Evolutionary conservation across 2,888 invertebrate species (phyloP), one percentile per base, ranked within the genome.

Genomic region (Drosophila parthenogenetica): DNA sequence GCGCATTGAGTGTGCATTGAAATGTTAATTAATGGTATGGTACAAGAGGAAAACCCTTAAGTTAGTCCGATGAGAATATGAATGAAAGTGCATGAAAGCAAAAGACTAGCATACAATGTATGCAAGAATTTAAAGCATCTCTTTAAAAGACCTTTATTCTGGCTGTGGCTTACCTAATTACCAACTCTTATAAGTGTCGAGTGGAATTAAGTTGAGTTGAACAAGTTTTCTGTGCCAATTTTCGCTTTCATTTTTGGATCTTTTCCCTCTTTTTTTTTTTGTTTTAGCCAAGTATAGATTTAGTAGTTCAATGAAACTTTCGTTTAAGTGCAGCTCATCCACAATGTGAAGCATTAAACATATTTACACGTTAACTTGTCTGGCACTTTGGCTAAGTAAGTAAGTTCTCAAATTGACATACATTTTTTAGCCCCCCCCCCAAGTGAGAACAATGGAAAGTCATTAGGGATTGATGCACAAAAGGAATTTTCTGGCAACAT

Each of bases 321-420:
- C 67, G 51, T 63, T 73, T 51, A 65, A 69, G 75, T 77, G 63
- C 68, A 55, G 50, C 70, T 71, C 62, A 54, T 60, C 64, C 43
- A 63, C 32, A 48, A 58, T 74, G 71, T 71, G 60, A 71, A 69
- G 60, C 63, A 67, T 63, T 68, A 71, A 73, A 68, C 80, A 81
- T 73, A 76, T 81, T 82, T 83, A 76, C 73, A 64, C 57, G 69
- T 73, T 82, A 65, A 74, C 70, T 83, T 79, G 74, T 64, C 69
- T 71, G 61, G 61, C 75, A 75, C 66, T 70, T 68, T 67, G 59
- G 57, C 75, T 69, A 72, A 80, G 54, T 73, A 71, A 77, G 59
- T 63, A 64, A 77, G 76, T 80, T 80, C 73, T 69, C 80, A 80
- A 76, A 82, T 77, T 83, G 83, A 83, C 83, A 85, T 35, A 35